A percentile compares a stretch with the other conserved stretches of the same genome.
Conservation (phyloP, 2,888 invertebrate genomes). For the Coelopa pilipes region DNA sequence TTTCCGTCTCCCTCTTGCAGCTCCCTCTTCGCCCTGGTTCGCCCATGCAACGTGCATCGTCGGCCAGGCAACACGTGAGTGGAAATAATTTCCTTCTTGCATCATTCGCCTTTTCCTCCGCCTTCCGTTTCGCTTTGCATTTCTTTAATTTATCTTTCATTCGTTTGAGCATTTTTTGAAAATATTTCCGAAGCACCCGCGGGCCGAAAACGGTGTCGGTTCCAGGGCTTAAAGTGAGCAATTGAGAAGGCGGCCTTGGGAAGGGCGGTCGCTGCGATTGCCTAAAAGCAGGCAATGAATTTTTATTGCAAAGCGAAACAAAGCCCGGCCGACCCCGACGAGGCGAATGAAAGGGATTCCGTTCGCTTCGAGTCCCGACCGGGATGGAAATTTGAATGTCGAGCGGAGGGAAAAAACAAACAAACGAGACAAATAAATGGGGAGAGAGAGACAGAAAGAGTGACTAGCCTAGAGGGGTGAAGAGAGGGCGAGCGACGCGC, state of each 20-base stretch:
- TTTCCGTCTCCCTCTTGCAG: too few relatives aligned
- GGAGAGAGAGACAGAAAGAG: neutral
- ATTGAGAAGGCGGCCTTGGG: too few relatives aligned
- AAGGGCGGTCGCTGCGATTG: neutral
- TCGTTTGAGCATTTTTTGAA: too few relatives aligned
- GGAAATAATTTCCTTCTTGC: neutral
- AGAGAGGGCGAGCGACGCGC: neutral
- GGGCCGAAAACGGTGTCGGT: neutral
- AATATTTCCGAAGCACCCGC: too few relatives aligned
- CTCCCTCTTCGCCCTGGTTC: too few relatives aligned
- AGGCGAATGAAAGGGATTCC: too few relatives aligned
- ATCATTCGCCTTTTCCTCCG: neutral
- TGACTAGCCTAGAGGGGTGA: neutral
- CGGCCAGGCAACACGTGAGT: constrained; percentile 42
- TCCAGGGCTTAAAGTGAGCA: neutral
- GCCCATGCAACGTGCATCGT: constrained; percentile 42
- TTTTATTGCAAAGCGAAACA: neutral
- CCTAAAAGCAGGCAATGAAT: constrained; percentile 18
- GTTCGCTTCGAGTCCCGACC: too few relatives aligned
- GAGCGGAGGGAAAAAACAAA: neutral
- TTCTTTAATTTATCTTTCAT: neutral
- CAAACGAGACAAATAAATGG: neutral
- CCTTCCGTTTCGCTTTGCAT: neutral
- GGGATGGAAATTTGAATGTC: too few relatives aligned
- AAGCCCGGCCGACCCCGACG: neutral